Evolutionary conservation across 1,140 invertebrate genomes (phyloP), one percentile per base, ranked within the genome.

Genomic region (Frieseomelitta varia): DNA sequence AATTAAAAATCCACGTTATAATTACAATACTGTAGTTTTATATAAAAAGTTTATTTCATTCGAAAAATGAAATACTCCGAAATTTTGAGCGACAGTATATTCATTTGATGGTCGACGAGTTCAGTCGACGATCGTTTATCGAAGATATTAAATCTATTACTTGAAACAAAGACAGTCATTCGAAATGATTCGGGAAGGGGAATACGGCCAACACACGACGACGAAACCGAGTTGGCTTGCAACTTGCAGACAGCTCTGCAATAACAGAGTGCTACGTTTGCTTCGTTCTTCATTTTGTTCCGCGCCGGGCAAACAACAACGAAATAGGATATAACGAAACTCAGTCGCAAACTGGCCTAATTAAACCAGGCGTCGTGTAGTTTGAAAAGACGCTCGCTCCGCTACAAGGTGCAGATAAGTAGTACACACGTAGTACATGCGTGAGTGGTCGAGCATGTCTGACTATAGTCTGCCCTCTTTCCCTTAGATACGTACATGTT

Each of bases 231-330:
- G 14, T 47, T 61, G 12, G 63, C 58, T 6, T 67, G 73, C 71
- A 67, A 87, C 76, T 87, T 85, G 85, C 83, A 71, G 34, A 74
- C 53, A 56, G 61, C 24, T 61, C 24, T 68, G 53, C 72, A 51
- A 85, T 85, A 85, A 85, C 71, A 79, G 65, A 61, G 51, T 56
- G 72, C n/a, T 77, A 56, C 86, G 71, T 86, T 86, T 34, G 63
- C 80, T 34, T 34, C 69, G 85, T 65, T 78, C 58, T 63, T 86
- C 84, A 63, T 86, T 86, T 86, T 68, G 84, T 74, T 55, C 53
- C 15, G 51, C 77, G n/a, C 30, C n/a, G 1, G 8, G 39, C 55
- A 71, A 87, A 84, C 76, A 79, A 30, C 68, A 76, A 82, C 65
- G 80, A 84, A 75, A 84, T 76, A 84, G 77, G 85, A 84, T 63